Base-by-base conservation (phyloP, 2,888 invertebrate genomes). In the Tanytarsus gracilentus region DNA sequence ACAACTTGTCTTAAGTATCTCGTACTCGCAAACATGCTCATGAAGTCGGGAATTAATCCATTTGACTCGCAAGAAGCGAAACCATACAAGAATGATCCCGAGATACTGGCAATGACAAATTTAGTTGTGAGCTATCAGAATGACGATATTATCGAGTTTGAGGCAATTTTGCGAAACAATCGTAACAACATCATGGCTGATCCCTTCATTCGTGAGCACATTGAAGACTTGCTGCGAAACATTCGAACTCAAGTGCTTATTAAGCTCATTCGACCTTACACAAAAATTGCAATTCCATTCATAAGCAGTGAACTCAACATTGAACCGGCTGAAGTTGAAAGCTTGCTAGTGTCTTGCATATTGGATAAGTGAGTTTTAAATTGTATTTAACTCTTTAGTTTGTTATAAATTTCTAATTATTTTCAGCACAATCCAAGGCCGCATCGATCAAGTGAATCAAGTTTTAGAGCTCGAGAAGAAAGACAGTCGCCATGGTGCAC, bases 21-120 rank as follows among this genome's bases (percentile, higher is more conserved):
- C 66, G 98, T 99, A 36, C 76, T 99, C 69, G 98, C 99, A 16
- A 99, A 97, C 75, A 99, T 99, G 99, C 78, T 98, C 65, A 99
- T 98, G 96, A 97, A 98, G 72, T 98, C 97, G 4, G 97, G 95
- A 33, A 99, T 99, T 65, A 99, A 99, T 77, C 99, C 99, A 0
- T 99, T 99, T 74, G 99, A 99, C 76, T 97, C 97, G 0, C 98
- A 99, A 78, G 99, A 99, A 77, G 98, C 98, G 0, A 99, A 99
- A 71, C 98, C 99, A 0, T 99, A 99, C 72, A 98, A 97, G 76
- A 98, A 98, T 72, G 98, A 99, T 77, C 95, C 97, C 0, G 98
- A 99, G 76, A 98, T 99, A 67, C 78, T 98, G 65, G 98, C 98
- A 14, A 98, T 99, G 97, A 99, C 98, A 5, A 96, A 98, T 76